phyloP scores from a whole-genome alignment of 1,140 invertebrate species.

The Lysiphlebus fabarum region DNA sequence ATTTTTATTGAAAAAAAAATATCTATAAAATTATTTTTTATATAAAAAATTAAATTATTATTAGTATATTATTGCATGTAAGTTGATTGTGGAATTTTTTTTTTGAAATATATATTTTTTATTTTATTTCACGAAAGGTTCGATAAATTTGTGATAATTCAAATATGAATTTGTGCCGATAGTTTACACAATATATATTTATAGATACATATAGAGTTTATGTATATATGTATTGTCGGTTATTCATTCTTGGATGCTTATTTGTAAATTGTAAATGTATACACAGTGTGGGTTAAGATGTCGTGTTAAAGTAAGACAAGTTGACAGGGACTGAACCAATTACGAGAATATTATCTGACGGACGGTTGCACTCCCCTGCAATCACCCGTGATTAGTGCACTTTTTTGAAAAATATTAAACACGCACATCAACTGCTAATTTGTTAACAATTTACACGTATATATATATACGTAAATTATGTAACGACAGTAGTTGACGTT shows the following conservation, averaged over 20 bases:
- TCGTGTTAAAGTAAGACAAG: conserved; percentile 43
- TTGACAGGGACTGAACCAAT: conserved; percentile 52
- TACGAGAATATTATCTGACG: conserved; percentile 48
- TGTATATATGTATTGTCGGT: background rate
- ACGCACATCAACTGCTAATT: conserved; percentile 39
- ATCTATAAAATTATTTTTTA: too few relatives aligned
- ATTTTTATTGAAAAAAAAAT: too few relatives aligned
- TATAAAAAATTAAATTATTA: too few relatives aligned
- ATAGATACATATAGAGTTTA: conserved; percentile 1
- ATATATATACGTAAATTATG: conserved; percentile 26
- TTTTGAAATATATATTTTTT: background rate
- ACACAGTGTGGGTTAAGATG: conserved; percentile 41
- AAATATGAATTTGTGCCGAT: conserved; percentile 28
- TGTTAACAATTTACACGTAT: conserved; percentile 40
- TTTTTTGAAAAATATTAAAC: conserved; percentile 22
- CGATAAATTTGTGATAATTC: conserved; percentile 36
- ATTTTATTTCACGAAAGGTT: conserved; percentile 28
- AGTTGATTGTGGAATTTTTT: background rate
- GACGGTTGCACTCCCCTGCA: conserved; percentile 44
- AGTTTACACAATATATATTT: conserved; percentile 7
- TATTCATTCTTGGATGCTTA: background rate
- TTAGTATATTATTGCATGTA: background rate
- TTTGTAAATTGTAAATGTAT: too few relatives aligned
- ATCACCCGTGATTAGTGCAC: conserved; percentile 48
- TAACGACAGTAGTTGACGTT: conserved; percentile 11